Evolutionary conservation across 2,888 invertebrate genomes (phyloP).

Genomic region (Yponomeuta sedellus): DNA sequence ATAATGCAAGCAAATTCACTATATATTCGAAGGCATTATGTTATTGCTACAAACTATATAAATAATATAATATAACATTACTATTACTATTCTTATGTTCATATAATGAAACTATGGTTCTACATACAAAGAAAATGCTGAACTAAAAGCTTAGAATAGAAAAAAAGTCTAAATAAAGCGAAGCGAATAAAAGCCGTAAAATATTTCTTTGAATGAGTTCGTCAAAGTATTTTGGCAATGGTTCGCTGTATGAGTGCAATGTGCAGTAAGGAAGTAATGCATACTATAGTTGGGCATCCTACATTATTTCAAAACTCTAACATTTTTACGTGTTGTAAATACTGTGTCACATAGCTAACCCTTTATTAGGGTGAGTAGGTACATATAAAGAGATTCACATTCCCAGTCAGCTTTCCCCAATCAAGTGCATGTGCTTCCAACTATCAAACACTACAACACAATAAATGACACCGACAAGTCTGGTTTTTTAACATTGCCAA

Average conservation of each 20-base stretch:
- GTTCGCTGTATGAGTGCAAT: conserved; percentile 16
- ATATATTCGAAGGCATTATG: background rate
- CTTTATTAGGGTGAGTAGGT: background rate
- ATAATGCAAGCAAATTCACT: background rate
- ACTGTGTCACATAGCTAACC: background rate
- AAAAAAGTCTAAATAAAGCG: background rate
- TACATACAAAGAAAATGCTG: conserved; percentile 1
- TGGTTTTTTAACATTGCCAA: conserved; percentile 56
- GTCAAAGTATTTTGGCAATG: background rate
- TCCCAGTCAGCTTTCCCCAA: background rate
- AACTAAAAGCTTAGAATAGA: background rate
- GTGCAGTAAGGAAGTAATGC: conserved; percentile 18
- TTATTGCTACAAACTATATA: background rate
- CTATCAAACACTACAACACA: conserved; percentile 23
- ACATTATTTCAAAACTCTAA: conserved; percentile 10
- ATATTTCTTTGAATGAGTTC: background rate
- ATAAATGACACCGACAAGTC: conserved; percentile 69
- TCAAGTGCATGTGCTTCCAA: conserved; percentile 10
- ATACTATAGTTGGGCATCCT: background rate
- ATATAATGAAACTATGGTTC: background rate
- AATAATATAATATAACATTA: background rate
- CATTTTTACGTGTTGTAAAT: conserved; percentile 11
- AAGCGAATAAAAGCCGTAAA: background rate
- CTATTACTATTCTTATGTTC: background rate
- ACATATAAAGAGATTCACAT: background rate